Evolutionary conservation across 1,140 invertebrate species (phyloP), one percentile per base, ranked within the genome.

Genomic region (Heterodera carotae): DNA sequence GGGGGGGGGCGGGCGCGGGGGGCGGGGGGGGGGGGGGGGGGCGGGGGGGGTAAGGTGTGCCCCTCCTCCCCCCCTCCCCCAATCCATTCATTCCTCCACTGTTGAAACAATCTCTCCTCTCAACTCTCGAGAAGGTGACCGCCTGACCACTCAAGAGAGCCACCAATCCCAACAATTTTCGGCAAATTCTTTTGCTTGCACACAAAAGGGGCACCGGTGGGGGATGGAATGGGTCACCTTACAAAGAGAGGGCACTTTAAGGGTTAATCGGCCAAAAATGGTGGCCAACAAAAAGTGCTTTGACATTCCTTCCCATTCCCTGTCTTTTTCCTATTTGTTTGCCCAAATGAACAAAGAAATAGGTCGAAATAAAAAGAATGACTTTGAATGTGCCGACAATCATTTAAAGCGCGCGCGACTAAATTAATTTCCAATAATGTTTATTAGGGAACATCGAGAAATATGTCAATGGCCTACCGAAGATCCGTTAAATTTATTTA

Each of bases 201-300:
- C 48, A 53, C 12, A 53, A 53, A 22, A 22, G 48, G 48, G 6
- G 39, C 39, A 39, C 4, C 39, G 39, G 39, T 43, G 39, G 39
- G 39, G 2, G 39, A 12, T 10, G 48, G 18, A 22, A 53, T 5
- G 48, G 48, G 48, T 53, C 48, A 53, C 48, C 48, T 53, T 53
- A 53, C 48, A 53, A 53, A 53, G 18, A 53, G 18, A 53, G 48
- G 18, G 48, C 48, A 53, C 48, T 53, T 53, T 53, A 53, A 53
- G 48, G 48, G 48, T 53, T 53, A 53, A 53, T 53, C 48, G 48
- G 48, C 48, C 48, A 53, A 53, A 53, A 53, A n/a, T n/a, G n/a
- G 18, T 53, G 48, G 48, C 48, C 48, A 53, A 18, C 48, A 53
- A 53, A n/a, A 43, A 53, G 15, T 53, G 48, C 48, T 18, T 22